These are phyloP conservation scores for Drosophila grimshawi DNA, from an alignment of 1,140 invertebrate genomes.

Conservation along the genomic window DNA sequence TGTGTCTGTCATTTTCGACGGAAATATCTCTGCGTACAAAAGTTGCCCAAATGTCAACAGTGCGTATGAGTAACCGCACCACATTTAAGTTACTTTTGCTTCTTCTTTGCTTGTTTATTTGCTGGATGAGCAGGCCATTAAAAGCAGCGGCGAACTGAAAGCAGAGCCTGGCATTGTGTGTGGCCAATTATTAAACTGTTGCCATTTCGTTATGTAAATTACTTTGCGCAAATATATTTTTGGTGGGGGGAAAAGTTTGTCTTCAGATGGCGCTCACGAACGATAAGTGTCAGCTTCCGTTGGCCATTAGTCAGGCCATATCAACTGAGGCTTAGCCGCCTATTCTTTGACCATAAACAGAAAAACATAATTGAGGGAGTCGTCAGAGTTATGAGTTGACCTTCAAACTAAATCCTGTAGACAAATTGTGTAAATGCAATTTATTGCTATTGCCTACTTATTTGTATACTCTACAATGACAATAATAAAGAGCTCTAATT, in stretches of 20 bases:
- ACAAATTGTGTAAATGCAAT: conserved; percentile 77
- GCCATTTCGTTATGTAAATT: conserved; percentile 44
- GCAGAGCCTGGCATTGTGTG: conserved; percentile 11
- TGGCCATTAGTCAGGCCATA: conserved; percentile 1
- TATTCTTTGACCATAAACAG: conserved; percentile 31
- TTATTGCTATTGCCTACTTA: conserved; percentile 8
- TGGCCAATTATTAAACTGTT: conserved; percentile 68
- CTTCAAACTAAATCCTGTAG: conserved; percentile 30
- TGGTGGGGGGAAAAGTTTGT: conserved; percentile 10
- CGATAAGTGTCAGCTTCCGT: conserved; percentile 33
- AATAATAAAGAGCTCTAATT: conserved; percentile 8
- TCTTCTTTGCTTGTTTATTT: background rate
- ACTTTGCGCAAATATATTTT: conserved; percentile 18
- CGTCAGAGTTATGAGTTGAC: conserved; percentile 48
- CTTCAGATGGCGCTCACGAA: conserved; percentile 3
- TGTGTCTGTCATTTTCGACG: conserved; percentile 30
- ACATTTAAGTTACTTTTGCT: conserved; percentile 12
- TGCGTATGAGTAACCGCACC: conserved; percentile 57
- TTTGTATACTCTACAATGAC: background rate
- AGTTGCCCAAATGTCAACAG: conserved; percentile 60
- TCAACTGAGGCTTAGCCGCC: background rate
- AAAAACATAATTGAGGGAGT: conserved; percentile 63
- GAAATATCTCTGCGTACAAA: conserved; percentile 7
- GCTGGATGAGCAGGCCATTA: background rate
- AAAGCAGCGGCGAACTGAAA: background rate